Conservation (phyloP, 2,797 vertebrate species). For the Dicrostonyx torquatus region DNA sequence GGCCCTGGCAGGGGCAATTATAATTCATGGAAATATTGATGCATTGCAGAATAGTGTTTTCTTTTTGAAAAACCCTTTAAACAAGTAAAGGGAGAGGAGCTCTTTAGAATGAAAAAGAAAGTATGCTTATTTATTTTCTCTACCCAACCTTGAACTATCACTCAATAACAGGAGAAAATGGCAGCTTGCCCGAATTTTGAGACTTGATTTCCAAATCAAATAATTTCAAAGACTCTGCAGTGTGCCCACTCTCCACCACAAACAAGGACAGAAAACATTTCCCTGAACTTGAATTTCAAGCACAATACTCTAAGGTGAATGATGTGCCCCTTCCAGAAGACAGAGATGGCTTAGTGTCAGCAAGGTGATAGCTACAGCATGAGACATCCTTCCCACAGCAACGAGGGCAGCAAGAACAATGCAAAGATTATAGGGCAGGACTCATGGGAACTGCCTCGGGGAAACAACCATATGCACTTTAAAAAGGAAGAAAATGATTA, state of each 20-base stretch:
- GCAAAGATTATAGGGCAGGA: conserved; percentile 48
- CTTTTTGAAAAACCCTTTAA: conserved; percentile 34
- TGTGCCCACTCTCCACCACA: background rate
- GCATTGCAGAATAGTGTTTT: conserved; percentile 26
- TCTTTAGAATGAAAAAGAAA: conserved; percentile 18
- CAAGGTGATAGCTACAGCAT: background rate
- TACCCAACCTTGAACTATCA: conserved; percentile 5
- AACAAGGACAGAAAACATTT: background rate
- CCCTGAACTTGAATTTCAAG: conserved; percentile 39
- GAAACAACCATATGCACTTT: background rate
- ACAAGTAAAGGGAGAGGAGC: background rate
- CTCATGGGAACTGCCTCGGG: conserved; percentile 21
- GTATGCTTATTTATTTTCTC: conserved; percentile 37
- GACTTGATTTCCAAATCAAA: conserved; percentile 49
- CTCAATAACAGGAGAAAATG: conserved; percentile 29
- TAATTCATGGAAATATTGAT: background rate
- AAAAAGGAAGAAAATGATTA: conserved; percentile 44
- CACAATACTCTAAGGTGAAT: background rate
- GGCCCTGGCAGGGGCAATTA: background rate
- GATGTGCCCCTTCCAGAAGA: background rate
- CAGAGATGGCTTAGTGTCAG: background rate
- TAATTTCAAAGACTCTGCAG: background rate
- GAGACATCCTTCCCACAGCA: background rate
- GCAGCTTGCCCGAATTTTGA: conserved; percentile 12
- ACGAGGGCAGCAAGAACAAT: background rate